Evolutionary conservation across 2,113 vertebrate genomes (phyloP), one percentile per base, ranked within the genome.

Genomic region (Channa argus): DNA sequence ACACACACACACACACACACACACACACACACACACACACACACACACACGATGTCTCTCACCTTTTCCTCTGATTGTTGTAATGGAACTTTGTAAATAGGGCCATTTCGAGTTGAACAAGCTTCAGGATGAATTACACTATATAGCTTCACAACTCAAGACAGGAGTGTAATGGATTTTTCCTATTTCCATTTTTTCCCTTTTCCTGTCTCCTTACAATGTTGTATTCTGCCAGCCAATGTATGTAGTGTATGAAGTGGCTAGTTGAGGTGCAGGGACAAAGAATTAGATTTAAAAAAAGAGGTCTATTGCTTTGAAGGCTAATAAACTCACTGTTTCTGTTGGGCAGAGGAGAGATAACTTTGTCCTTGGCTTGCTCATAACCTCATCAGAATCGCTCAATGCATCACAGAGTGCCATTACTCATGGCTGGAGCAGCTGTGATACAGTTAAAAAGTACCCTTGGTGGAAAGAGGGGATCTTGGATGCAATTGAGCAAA

Each of bases 341-440:
- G 87, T 87, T 88, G 83, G 82, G 76, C 58, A 88, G 73, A 86
- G 80, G 79, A 87, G 81, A 90, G 88, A 92, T 89, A 91, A 85
- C 84, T 92, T 92, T 89, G 89, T 90, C 89, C 88, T 92, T 92
- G 88, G 83, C 86, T 92, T 58, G 74, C 88, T 91, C 77, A 92
- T 89, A 90, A 92, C 89, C 88, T 91, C 90, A 91, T 93, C 84
- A 90, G 86, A 91, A 89, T 85, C 84, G 71, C 86, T 92, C 91
- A 92, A 89, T 89, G 88, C 91, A 89, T 92, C 87, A 86, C 79
- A 6, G 53, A 69, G 80, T 59, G n/a, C 79, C 82, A 87, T 91
- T 80, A 88, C 85, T 93, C 84, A 90, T 61, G 64, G 80, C 46
- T 64, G 78, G 82, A 79, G 86, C 84, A 80, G 88, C 88, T 77